A percentile compares a stretch with the other conserved stretches of the same genome.
These are phyloP conservation scores for Aphodius granarius DNA, from an alignment of 2,888 invertebrate genomes.

Conservation along the genomic window DNA sequence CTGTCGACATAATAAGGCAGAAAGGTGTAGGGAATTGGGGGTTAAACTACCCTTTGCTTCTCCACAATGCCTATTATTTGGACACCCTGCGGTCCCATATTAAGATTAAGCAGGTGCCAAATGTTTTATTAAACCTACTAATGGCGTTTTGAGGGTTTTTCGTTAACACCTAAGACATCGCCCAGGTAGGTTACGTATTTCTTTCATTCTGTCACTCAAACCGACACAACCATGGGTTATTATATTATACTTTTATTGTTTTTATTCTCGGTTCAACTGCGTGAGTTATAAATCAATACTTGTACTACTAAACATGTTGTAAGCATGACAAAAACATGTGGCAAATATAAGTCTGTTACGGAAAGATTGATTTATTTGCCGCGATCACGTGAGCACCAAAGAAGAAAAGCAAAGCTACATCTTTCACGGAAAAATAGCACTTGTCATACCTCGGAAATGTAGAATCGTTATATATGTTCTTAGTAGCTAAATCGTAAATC, in stretches of 20 bases:
- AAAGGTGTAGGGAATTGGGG: constrained; percentile 24
- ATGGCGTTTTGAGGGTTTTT: constrained; percentile 20
- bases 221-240: not conserved
- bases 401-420: not conserved
- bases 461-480: constrained; percentile 6
- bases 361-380: constrained; percentile 2
- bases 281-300: no score
- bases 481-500: not conserved
- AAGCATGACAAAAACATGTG: not conserved
- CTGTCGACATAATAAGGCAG: constrained; percentile 9
- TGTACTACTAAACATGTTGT: not conserved
- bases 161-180: not conserved
- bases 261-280: not conserved
- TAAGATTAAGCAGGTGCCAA: constrained; percentile 42
- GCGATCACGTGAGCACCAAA: not conserved
- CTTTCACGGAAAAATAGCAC: not conserved
- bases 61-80: constrained; percentile 25
- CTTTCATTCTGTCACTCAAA: not conserved
- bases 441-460: constrained; percentile 12
- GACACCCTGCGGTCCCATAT: constrained; percentile 36
- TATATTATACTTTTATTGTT: not conserved
- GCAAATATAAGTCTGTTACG: constrained; percentile 6
- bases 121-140: constrained; percentile 40
- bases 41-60: constrained; percentile 29
- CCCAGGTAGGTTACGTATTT: not conserved